Conservation (phyloP, 2,797 vertebrate genomes). For the Siniperca obscura region DNA sequence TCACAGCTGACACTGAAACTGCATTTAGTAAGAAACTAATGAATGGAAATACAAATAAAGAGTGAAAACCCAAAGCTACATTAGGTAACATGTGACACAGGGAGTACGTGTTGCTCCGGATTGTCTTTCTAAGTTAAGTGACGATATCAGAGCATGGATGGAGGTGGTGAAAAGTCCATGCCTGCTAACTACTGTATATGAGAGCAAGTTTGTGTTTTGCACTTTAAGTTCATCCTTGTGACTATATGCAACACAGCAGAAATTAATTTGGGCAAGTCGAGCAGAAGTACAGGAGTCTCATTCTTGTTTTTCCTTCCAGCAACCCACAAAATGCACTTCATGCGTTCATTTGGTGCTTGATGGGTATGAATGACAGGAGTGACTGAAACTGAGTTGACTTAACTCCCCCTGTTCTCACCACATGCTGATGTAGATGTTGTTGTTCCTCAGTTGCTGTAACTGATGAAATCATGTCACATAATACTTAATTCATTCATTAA, state of each 20-base stretch:
- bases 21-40: not conserved
- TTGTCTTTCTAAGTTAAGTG: not conserved
- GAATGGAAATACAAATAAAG: not conserved
- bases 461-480: constrained; percentile 18
- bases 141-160: not conserved
- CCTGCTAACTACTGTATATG: not conserved
- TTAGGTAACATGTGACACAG: not conserved
- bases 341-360: constrained; percentile 19
- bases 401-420: not conserved
- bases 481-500: constrained; percentile 7
- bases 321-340: constrained; percentile 37
- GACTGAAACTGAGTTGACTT: not conserved
- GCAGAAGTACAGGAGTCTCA: not conserved
- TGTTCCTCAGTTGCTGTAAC: not conserved
- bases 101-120: constrained; percentile 2
- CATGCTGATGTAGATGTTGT: not conserved
- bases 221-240: not conserved
- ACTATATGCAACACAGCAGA: not conserved
- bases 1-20: constrained; percentile 30
- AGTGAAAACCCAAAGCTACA: constrained; percentile 6
- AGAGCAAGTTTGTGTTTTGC: not conserved
- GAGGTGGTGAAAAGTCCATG: not conserved
- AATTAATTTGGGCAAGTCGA: not conserved
- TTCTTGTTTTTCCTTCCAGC: constrained; percentile 9
- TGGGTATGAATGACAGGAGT: not conserved